Conservation (phyloP, 2,113 vertebrate genomes). For the Marmota monax region DNA sequence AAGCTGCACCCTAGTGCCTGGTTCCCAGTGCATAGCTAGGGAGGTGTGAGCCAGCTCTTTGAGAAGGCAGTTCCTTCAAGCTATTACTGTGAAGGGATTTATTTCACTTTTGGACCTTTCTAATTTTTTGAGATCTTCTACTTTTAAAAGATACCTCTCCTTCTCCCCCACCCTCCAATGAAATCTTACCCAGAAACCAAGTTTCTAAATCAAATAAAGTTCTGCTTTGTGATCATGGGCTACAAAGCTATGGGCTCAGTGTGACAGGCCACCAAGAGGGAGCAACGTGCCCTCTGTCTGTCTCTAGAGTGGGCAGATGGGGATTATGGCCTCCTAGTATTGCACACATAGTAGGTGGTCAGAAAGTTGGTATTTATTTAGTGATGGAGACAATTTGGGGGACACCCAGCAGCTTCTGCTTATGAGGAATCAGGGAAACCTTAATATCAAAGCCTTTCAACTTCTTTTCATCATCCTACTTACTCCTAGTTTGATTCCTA, state of each 20-base stretch:
- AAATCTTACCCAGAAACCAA: constrained; percentile 45
- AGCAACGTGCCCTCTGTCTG: neutral
- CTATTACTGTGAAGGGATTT: neutral
- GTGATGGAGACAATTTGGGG: neutral
- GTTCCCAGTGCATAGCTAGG: neutral
- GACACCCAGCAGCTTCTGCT: neutral
- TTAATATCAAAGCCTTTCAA: neutral
- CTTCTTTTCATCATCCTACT: neutral
- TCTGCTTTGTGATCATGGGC: neutral
- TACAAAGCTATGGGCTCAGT: neutral
- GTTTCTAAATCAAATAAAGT: neutral
- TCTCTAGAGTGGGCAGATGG: neutral
- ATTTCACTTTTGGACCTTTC: neutral
- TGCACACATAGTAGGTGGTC: neutral
- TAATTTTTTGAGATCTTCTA: neutral
- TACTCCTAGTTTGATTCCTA: neutral
- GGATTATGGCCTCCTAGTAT: neutral
- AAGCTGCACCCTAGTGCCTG: neutral
- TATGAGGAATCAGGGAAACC: neutral
- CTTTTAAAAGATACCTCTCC: neutral
- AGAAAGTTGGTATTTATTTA: neutral
- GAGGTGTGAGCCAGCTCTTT: neutral
- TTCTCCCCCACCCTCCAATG: neutral
- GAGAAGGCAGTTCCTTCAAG: neutral
- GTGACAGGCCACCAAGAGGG: neutral